Percentiles rank a stretch among this genome's conserved stretches.
phyloP scores from a whole-genome alignment of 2,888 invertebrate genomes.

The Pandemis heparana region DNA sequence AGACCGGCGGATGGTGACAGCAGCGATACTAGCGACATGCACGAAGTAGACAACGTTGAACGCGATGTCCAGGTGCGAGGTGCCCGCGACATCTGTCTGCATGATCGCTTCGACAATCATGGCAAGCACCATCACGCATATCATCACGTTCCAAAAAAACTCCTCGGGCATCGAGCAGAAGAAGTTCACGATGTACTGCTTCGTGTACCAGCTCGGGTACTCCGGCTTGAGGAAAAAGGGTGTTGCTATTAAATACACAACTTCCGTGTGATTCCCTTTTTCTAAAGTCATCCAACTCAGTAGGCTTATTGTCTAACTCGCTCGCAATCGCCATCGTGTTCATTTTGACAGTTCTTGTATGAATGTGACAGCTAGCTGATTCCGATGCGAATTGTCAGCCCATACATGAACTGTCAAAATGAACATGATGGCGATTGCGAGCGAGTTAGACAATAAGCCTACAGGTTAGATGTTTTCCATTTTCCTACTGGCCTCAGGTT shows the following conservation, averaged over 20 bases:
- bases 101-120: constrained; percentile 50
- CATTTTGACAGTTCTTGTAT: too few species aligned
- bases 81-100: constrained; percentile 46
- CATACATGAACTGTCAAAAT: too few species aligned
- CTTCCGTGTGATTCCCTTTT: too few species aligned
- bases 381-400: too few species aligned
- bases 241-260: not conserved
- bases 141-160: constrained; percentile 62
- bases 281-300: too few species aligned
- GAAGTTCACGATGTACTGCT: constrained; percentile 48
- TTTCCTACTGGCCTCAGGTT: too few species aligned
- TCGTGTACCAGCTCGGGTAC: constrained; percentile 62
- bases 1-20: constrained; percentile 46
- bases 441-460: too few species aligned
- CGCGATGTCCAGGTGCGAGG: constrained; percentile 46
- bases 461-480: too few species aligned
- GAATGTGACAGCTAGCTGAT: too few species aligned
- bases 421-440: too few species aligned
- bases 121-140: constrained; percentile 55
- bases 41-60: constrained; percentile 62
- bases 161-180: constrained; percentile 60
- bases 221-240: constrained; percentile 51
- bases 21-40: constrained; percentile 57
- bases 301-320: too few species aligned
- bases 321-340: too few species aligned